Evolutionary conservation across 2,113 vertebrate genomes (phyloP), one percentile per base, ranked within the genome.

Genomic region (Lamprotornis superbus): DNA sequence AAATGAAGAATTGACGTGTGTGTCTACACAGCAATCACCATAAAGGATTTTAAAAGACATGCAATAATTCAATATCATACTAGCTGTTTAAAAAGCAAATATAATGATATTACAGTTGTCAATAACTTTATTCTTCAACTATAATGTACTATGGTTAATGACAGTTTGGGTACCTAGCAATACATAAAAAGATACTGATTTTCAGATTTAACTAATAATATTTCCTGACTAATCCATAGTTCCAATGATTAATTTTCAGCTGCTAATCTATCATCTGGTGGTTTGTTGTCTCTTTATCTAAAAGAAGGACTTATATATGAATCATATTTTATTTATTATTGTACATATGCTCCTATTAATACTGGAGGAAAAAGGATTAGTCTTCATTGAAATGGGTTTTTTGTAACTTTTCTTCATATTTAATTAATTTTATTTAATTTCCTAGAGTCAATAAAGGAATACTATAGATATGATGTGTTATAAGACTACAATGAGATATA

Each of bases 71-170:
- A 57, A 4, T 61, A 52, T 44, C 12, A 30, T 16, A n/a, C 2
- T 30, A 56, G 2, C 2, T 69, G 7, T 56, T 60, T 60, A 42
- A 69, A 69, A 74, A 69, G 1, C 7, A 89, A 83, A 13, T 39
- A 23, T 30, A 69, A 60, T 74, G 3, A 81, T 60, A 73, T 23
- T 87, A 20, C 23, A 77, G 37, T 49, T 77, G 14, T 23, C 42
- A 71, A 30, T n/a, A 82, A 18, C 28, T 74, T 75, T 11, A 33
- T 71, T 87, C 35, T 88, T 75, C 24, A 50, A 11, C 11, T 55
- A 5, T 20, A 37, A 33, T 20, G 28, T 13, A 8, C 2, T 37
- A 19, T 31, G 0, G 0, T 63, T 59, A 67, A 49, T 49, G 60
- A 40, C 24, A 61, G 3, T 25, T 59, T 55, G 28, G 16, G 12